These are phyloP conservation scores for Zosterops pallidus DNA, from an alignment of 2,113 vertebrate genomes.

Conservation along the genomic window DNA sequence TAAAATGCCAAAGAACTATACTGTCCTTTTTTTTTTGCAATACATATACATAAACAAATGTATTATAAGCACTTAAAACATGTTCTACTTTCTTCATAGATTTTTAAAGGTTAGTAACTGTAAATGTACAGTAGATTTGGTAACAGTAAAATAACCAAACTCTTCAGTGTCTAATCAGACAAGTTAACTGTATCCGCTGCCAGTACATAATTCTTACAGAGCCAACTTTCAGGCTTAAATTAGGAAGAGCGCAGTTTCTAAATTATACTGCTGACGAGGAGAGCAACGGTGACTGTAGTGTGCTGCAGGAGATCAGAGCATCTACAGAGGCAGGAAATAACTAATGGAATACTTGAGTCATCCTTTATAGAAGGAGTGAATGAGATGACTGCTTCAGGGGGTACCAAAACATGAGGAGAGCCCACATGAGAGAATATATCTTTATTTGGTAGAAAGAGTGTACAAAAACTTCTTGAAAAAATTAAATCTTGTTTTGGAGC, in stretches of 20 bases:
- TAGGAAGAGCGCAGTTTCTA: not conserved
- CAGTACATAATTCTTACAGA: not conserved
- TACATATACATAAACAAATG: not conserved
- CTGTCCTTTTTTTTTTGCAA: not conserved
- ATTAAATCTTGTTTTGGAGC: not conserved
- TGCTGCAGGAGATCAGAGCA: not conserved
- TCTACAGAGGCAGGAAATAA: conserved; percentile 11
- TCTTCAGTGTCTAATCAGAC: not conserved
- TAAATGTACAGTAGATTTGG: not conserved
- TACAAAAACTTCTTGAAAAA: not conserved
- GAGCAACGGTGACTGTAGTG: not conserved
- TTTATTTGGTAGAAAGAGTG: not conserved
- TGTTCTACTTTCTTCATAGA: not conserved
- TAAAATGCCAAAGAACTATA: not conserved
- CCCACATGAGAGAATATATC: not conserved
- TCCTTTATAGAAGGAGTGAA: not conserved
- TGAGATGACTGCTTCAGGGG: not conserved
- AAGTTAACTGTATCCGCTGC: not conserved
- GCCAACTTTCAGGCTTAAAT: not conserved
- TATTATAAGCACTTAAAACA: not conserved
- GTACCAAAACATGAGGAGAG: not conserved
- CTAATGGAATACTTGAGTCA: conserved; percentile 32
- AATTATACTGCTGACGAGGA: not conserved
- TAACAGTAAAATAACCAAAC: not conserved
- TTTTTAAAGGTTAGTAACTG: not conserved